Evolutionary conservation across 2,888 invertebrate species (phyloP).

Genomic region (Nemurella pictetii): DNA sequence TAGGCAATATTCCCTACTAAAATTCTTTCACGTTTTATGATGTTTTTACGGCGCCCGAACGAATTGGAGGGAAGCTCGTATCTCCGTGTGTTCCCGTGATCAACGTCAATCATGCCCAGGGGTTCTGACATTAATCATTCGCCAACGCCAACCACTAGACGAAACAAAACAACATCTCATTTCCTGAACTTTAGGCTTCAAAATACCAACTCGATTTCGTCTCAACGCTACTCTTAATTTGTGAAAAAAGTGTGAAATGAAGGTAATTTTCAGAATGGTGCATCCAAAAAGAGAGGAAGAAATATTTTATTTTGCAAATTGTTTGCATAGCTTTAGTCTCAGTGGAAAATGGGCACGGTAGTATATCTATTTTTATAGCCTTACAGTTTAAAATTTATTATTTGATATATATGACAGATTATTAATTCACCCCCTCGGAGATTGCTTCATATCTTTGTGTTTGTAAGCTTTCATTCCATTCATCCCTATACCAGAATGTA

Average conservation of each 20-base stretch:
- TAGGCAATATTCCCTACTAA: neutral
- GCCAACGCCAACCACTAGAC: neutral
- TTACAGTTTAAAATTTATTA: neutral
- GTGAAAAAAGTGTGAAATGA: too few species aligned
- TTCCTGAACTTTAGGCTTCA: neutral
- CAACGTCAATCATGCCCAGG: neutral
- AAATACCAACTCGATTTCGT: neutral
- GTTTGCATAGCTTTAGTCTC: too few species aligned
- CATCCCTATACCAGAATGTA: neutral
- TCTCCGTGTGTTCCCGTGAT: neutral
- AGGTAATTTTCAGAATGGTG: too few species aligned
- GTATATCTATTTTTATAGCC: neutral
- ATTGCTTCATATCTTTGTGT: neutral
- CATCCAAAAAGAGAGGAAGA: too few species aligned
- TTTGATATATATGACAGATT: neutral
- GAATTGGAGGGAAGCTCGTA: neutral
- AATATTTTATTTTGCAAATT: too few species aligned
- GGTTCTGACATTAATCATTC: slow-evolving; percentile 3
- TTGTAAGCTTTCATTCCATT: neutral
- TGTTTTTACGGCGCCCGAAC: neutral
- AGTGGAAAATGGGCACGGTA: too few species aligned
- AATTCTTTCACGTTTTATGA: neutral
- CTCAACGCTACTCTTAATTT: neutral
- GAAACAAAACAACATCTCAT: neutral
- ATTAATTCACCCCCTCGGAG: neutral